A percentile compares a stretch with the other conserved stretches of the same genome.
phyloP scores from a whole-genome alignment of 2,888 invertebrate genomes.

The Macaria notata region DNA sequence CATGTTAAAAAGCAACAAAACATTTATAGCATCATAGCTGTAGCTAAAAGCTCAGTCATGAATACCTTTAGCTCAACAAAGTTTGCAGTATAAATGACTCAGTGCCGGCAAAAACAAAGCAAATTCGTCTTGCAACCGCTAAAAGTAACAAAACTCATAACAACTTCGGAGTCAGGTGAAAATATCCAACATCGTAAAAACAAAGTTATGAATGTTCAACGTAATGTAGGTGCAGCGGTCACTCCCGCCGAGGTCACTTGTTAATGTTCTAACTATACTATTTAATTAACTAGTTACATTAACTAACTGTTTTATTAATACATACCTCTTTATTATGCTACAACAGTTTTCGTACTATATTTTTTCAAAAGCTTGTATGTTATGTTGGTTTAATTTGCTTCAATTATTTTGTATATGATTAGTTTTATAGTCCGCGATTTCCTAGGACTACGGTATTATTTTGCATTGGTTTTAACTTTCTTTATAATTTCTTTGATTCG shows the following conservation, averaged over 20 bases:
- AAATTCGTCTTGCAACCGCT: slow-evolving; percentile 24
- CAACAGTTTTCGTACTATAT: too few species aligned
- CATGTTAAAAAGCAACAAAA: neutral
- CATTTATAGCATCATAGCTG: slow-evolving; percentile 1
- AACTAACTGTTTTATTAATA: too few species aligned
- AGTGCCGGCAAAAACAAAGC: slow-evolving; percentile 22
- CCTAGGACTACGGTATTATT: too few species aligned
- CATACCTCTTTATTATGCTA: too few species aligned
- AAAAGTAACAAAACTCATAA: slow-evolving; percentile 26
- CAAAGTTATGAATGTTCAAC: slow-evolving; percentile 31
- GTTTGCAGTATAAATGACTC: slow-evolving; percentile 19
- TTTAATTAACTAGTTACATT: too few species aligned
- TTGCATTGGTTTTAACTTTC: too few species aligned
- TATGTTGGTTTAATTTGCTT: too few species aligned
- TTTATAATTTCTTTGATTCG: too few species aligned
- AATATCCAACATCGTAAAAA: slow-evolving; percentile 28
- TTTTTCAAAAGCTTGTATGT: too few species aligned
- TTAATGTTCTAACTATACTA: neutral
- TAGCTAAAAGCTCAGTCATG: slow-evolving; percentile 7
- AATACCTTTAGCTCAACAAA: slow-evolving; percentile 9
- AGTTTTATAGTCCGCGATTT: too few species aligned
- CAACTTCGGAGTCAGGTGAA: slow-evolving; percentile 29
- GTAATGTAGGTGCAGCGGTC: slow-evolving; percentile 2
- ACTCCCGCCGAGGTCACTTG: neutral
- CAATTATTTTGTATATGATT: too few species aligned